These are phyloP conservation scores for Platygyra sinensis DNA, from an alignment of 64 coral and sea anemone species.

Conservation along the genomic window DNA sequence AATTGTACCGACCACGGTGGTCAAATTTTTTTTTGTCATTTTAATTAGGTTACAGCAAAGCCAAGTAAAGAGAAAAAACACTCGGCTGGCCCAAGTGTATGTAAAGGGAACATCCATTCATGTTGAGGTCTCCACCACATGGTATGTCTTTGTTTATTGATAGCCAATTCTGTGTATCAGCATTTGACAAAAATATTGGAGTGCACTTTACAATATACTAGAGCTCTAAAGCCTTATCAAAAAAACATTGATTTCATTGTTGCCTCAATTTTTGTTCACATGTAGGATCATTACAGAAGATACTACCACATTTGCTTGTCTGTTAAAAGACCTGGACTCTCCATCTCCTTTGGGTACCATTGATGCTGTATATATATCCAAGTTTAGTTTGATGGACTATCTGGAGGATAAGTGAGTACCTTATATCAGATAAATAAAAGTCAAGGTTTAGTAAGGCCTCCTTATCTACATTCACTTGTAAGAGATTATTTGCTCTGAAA, in stretches of 20 bases:
- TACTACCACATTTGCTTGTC: slow-evolving; percentile 61
- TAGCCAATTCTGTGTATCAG: not conserved
- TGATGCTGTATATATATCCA: slow-evolving; percentile 77
- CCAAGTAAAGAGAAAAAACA: slow-evolving; percentile 82
- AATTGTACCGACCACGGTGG: too few species aligned
- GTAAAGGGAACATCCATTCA: slow-evolving; percentile 82
- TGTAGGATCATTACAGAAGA: slow-evolving; percentile 80
- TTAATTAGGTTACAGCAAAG: slow-evolving; percentile 69
- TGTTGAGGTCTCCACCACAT: slow-evolving; percentile 82
- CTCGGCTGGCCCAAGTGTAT: slow-evolving; percentile 93
- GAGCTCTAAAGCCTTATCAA: too few species aligned
- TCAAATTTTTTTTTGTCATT: not conserved
- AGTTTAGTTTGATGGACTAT: slow-evolving; percentile 97
- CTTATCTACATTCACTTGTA: too few species aligned
- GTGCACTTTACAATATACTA: too few species aligned
- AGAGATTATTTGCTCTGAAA: too few species aligned
- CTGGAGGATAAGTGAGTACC: slow-evolving; percentile 91
- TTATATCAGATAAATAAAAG: not conserved
- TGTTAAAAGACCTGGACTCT: slow-evolving; percentile 74
- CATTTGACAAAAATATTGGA: too few species aligned
- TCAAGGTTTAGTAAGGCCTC: too few species aligned
- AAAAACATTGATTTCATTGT: not conserved
- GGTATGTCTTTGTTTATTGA: slow-evolving; percentile 44
- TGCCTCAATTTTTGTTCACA: not conserved
- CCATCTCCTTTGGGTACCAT: slow-evolving; percentile 54